Conservation (phyloP, 2,888 invertebrate genomes). For the Epistrophe eligans region DNA sequence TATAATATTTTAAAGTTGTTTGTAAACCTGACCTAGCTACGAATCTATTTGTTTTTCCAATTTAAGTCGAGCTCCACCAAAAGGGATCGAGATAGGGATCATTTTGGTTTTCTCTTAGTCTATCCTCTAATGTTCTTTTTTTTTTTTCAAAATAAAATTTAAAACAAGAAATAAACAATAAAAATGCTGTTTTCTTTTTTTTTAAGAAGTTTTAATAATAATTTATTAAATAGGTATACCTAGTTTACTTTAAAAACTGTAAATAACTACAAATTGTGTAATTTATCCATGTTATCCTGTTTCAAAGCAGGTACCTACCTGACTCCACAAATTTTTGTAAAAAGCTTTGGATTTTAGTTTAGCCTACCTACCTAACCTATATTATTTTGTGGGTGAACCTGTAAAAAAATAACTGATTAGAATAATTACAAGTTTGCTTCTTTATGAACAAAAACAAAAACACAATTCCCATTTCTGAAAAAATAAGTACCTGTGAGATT, state of each 20-base stretch:
- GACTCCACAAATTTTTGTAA: too few species aligned
- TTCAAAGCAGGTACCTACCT: too few species aligned
- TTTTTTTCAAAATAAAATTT: not conserved
- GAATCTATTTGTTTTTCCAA: too few species aligned
- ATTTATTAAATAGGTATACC: too few species aligned
- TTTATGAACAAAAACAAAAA: slow-evolving; percentile 9
- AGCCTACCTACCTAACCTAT: not conserved
- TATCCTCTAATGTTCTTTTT: not conserved
- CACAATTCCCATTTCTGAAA: not conserved
- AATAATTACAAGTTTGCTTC: not conserved
- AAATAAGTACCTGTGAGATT: slow-evolving; percentile 30
- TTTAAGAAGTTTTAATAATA: too few species aligned
- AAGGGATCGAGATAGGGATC: not conserved
- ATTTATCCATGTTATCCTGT: too few species aligned
- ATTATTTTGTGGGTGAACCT: not conserved
- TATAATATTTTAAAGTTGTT: too few species aligned
- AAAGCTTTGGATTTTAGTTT: not conserved
- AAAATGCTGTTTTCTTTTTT: too few species aligned
- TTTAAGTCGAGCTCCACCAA: not conserved
- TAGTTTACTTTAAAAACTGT: too few species aligned
- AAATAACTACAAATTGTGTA: too few species aligned
- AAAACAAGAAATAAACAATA: too few species aligned
- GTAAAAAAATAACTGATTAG: not conserved
- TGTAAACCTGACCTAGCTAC: too few species aligned
- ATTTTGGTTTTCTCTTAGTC: not conserved